A percentile compares a stretch with the other conserved stretches of the same genome.
These are phyloP conservation scores for Euborellia annulipes DNA, from an alignment of 1,140 invertebrate species.

Conservation along the genomic window DNA sequence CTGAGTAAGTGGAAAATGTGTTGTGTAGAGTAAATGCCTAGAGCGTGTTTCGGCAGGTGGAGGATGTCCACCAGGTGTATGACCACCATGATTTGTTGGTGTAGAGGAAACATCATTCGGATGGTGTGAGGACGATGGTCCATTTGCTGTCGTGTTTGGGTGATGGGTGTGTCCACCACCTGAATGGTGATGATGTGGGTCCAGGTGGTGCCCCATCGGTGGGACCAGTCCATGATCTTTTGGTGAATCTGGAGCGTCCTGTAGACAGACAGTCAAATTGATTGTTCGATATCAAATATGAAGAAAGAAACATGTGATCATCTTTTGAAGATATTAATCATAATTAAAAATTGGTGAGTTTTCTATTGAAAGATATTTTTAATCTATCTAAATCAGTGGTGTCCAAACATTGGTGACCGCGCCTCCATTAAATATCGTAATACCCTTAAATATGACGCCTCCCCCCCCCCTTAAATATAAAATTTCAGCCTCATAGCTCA, in stretches of 20 bases:
- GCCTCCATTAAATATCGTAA: too few relatives aligned
- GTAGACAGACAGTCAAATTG: not conserved
- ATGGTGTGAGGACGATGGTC: slow-evolving; percentile 17
- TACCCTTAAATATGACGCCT: too few relatives aligned
- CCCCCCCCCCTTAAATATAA: too few relatives aligned
- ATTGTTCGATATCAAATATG: too few relatives aligned
- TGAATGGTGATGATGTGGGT: slow-evolving; percentile 4
- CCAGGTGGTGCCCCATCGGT: slow-evolving; percentile 3
- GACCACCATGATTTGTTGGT: slow-evolving; percentile 22
- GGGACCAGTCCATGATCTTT: slow-evolving; percentile 38
- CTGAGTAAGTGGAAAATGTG: slow-evolving; percentile 79
- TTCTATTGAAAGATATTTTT: too few relatives aligned
- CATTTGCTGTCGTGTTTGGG: slow-evolving; percentile 13
- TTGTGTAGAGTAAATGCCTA: slow-evolving; percentile 76
- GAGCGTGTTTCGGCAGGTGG: slow-evolving; percentile 26
- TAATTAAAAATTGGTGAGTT: too few relatives aligned
- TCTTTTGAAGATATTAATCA: too few relatives aligned
- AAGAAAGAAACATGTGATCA: too few relatives aligned
- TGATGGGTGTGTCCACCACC: not conserved
- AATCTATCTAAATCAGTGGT: too few relatives aligned
- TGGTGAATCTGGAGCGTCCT: slow-evolving; percentile 65
- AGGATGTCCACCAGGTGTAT: slow-evolving; percentile 26
- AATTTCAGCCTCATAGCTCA: too few relatives aligned
- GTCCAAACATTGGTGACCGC: too few relatives aligned
- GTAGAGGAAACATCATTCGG: slow-evolving; percentile 19